phyloP scores from a whole-genome alignment of 2,113 vertebrate genomes.

The Nibea coibor region DNA sequence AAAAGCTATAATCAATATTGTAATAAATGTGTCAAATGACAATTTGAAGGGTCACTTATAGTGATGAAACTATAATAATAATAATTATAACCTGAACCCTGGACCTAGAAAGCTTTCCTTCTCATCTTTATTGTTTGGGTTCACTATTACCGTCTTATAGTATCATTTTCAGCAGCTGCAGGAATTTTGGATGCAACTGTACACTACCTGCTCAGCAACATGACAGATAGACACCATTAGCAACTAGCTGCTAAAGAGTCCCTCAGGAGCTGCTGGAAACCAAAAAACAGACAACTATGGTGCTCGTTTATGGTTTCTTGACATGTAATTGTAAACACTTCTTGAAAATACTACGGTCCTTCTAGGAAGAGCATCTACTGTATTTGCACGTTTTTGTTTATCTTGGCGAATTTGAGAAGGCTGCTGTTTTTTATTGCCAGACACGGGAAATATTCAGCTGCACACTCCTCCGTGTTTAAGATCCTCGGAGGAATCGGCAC shows the following conservation, averaged over 20 bases:
- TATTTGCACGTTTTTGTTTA: neutral
- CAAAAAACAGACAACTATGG: neutral
- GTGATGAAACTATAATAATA: no score
- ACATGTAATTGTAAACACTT: neutral
- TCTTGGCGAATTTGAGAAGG: neutral
- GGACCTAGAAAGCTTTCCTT: no score
- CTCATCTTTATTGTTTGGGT: neutral
- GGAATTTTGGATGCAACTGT: neutral
- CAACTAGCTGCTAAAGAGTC: neutral
- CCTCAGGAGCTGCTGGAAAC: neutral
- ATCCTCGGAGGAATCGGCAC: slow-evolving; percentile 28
- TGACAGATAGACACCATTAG: neutral
- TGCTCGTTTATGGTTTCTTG: neutral
- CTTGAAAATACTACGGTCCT: neutral
- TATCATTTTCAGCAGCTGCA: neutral
- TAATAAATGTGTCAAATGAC: neutral
- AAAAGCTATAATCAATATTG: neutral
- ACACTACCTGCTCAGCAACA: neutral
- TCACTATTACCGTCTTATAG: neutral
- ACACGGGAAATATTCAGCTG: slow-evolving; percentile 27
- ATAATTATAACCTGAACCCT: neutral
- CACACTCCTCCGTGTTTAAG: slow-evolving; percentile 28
- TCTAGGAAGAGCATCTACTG: neutral
- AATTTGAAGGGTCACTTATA: neutral
- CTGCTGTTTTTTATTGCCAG: slow-evolving; percentile 15